These are phyloP conservation scores for Dendroctonus valens DNA, from an alignment of 1,140 invertebrate genomes.

Conservation along the genomic window DNA sequence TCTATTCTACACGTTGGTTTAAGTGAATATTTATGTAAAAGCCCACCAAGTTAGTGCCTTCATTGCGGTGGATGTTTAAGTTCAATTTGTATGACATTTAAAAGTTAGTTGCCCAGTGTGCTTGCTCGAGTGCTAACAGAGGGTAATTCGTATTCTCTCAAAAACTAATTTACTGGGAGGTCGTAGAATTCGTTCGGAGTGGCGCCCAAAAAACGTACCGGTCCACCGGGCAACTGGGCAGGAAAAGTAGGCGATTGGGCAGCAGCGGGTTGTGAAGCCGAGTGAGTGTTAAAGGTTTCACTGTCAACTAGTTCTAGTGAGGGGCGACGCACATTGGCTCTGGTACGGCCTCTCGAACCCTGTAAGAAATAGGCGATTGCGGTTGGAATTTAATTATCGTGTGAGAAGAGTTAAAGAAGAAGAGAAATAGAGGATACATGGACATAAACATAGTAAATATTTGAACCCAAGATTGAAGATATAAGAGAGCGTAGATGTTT, in stretches of 20 bases:
- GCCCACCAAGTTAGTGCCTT: conserved; percentile 10
- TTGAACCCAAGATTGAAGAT: background rate
- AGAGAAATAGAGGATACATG: background rate
- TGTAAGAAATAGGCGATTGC: conserved; percentile 23
- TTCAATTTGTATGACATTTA: conserved; percentile 2
- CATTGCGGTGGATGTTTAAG: conserved; percentile 2
- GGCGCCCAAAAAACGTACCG: conserved; percentile 58
- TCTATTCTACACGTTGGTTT: no score
- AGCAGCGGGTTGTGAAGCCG: conserved; percentile 31
- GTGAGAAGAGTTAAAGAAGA: background rate
- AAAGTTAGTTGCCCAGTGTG: conserved; percentile 25
- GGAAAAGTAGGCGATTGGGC: conserved; percentile 37
- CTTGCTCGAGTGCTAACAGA: conserved; percentile 17
- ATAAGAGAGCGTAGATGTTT: no score
- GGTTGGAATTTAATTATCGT: background rate
- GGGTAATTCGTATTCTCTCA: conserved; percentile 19
- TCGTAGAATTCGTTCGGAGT: conserved; percentile 58
- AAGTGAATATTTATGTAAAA: conserved; percentile 4
- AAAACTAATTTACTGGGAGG: conserved; percentile 42
- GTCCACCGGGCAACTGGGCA: conserved; percentile 56
- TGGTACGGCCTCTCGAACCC: conserved; percentile 45
- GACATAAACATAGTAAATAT: background rate
- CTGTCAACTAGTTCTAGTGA: conserved; percentile 76
- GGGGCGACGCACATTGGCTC: conserved; percentile 60
- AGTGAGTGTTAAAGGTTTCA: conserved; percentile 74